Base-by-base conservation (phyloP, 2,888 invertebrate species). In the Tholera decimalis region DNA sequence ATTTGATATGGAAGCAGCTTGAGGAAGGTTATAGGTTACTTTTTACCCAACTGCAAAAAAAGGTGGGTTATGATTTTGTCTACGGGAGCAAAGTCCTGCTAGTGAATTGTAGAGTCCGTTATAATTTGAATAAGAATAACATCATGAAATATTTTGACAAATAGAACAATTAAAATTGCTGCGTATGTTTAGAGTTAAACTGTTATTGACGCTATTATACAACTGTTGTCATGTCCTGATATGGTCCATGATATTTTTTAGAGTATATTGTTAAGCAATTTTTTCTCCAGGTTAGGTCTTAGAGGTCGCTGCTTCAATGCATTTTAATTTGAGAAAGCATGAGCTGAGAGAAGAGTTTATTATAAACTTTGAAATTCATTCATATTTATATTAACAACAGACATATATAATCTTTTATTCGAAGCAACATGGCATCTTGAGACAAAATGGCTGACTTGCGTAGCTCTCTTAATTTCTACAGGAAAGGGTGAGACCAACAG, bases 151-250 rank as follows among this genome's bases (percentile, higher is more conserved):
- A 9, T 56, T 41, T 69, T 75, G 65, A 68, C 67, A 73, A 73
- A 66, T 71, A 65, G 28, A 57, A 53, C 50, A 69, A 57, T 22
- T 33, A 22, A 22, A 35, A 54, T 43, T 18, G 5, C 70, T 63
- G 58, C 35, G 50, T 44, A 50, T 51, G 24, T 24, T 58, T 65
- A 64, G 9, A 67, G 51, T 67, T 60, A 60, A 61, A 67, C 54
- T 68, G 63, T 70, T 66, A 71, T 56, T 68, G 56, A 72, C 43
- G 46, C 53, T 80, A 67, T 66, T 58, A 61, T 66, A 73, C 69
- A 66, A 53, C 51, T n/a, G 49, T 0, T 58, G 22, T 44, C 44
- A 8, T 65, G 64, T 62, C 69, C 59, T 71, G 56, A 71, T 53
- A 35, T 75, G 68, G 41, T 43, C 53, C 7, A 26, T 18, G 22